Base-by-base conservation (phyloP, 2,113 vertebrate genomes). In the Porphyrio hochstetteri region DNA sequence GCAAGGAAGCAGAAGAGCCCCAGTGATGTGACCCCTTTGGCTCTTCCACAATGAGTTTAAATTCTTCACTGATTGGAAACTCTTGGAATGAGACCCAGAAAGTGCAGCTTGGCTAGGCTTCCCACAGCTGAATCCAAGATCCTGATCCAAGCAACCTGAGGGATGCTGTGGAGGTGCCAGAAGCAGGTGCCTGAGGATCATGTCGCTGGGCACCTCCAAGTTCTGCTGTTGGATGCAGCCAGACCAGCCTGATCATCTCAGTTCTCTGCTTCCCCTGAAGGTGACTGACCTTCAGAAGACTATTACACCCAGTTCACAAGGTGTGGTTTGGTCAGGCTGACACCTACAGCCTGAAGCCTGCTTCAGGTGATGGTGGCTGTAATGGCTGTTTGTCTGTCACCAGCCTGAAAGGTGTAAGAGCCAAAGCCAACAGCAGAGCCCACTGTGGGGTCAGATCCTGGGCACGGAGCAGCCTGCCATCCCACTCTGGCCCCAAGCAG, bases 201-300 rank as follows among this genome's bases (percentile, higher is more conserved):
- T 2, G 1, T 24, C 9, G 9, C 29, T 8, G 57, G 61, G 33
- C 36, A 48, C 46, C 55, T 63, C 57, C 25, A n/a, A 13, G 35
- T 52, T 46, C 50, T 75, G 14, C 68, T 2, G 0, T 2, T 4
- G 19, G 1, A 16, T 3, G 7, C 29, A 10, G 25, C 33, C 2
- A 4, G 50, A 13, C 35, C 31, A 19, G 13, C 2, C 38, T 13
- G 48, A 55, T 13, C 11, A 5, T 68, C 59, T 5, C 3, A 44
- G 38, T 14, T 81, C 11, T 1, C 21, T 46, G 5, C 2, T 20
- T 52, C 11, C 31, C 35, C 70, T 1, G 31, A 2, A 8, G 40
- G 31, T 21, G 24, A 10, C 27, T 29, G 52, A 16, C 10, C 1
- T 13, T 14, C 16, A 23, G 44, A 56, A 56, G 50, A 7, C 33